Evolutionary conservation across 2,888 invertebrate species (phyloP).

Genomic region (Lasioglossum vierecki): DNA sequence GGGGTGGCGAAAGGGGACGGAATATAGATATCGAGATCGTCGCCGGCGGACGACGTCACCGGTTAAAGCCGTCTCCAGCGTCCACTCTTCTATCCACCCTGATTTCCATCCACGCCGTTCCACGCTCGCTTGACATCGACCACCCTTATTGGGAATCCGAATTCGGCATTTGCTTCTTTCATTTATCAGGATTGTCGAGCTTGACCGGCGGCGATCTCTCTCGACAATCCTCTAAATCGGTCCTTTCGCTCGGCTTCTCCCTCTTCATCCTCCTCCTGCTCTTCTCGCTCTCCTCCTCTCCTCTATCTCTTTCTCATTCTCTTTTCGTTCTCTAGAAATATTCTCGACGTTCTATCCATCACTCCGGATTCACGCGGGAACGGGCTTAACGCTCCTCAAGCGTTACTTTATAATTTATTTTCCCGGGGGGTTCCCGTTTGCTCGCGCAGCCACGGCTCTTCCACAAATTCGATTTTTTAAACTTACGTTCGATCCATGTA

Average conservation of each 20-base stretch:
- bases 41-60: slow-evolving; percentile 52
- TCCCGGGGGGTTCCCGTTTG: slow-evolving; percentile 14
- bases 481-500: not conserved
- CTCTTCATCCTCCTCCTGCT: slow-evolving; percentile 12
- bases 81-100: slow-evolving; percentile 58
- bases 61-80: slow-evolving; percentile 59
- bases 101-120: slow-evolving; percentile 58
- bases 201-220: slow-evolving; percentile 77
- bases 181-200: slow-evolving; percentile 82
- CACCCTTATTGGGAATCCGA: slow-evolving; percentile 67
- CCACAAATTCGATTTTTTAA: slow-evolving; percentile 9
- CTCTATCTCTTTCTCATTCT: not conserved
- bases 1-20: slow-evolving; percentile 23
- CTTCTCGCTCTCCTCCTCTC: slow-evolving; percentile 19
- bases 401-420: slow-evolving; percentile 65
- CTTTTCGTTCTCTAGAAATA: slow-evolving; percentile 50
- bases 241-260: slow-evolving; percentile 50
- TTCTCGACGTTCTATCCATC: slow-evolving; percentile 63
- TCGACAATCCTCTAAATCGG: slow-evolving; percentile 62
- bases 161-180: slow-evolving; percentile 76
- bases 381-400: slow-evolving; percentile 56
- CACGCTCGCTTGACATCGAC: slow-evolving; percentile 59
- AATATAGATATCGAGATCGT: slow-evolving; percentile 51
- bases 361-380: slow-evolving; percentile 62
- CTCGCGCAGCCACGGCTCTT: not conserved